Evolutionary conservation across 1,140 invertebrate species (phyloP), one percentile per base, ranked within the genome.

Genomic region (Drosophila orosa): DNA sequence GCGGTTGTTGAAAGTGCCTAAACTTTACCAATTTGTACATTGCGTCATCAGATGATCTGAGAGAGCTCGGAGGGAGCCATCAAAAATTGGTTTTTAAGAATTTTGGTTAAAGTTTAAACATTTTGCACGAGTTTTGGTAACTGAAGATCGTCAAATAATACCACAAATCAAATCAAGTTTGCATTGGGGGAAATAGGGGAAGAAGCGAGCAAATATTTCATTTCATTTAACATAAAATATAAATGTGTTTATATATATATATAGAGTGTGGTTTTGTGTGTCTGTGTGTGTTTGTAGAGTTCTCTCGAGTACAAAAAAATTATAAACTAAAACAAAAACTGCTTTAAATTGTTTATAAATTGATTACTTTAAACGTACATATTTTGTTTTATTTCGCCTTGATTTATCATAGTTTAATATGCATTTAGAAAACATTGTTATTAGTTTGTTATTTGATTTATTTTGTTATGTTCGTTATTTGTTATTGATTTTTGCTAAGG

Each of bases 21-120:
- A 90, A 90, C 86, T 83, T 81, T 66, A 83, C 81, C 90, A 81
- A 84, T 92, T 92, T 92, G 91, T 92, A 92, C 91, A 92, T 92
- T 87, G 89, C 85, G 78, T 90, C 91, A 92, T 92, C 91, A 92
- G 91, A 92, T 92, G 91, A 92, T 92, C 91, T 92, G 91, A 92
- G 91, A 92, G 79, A 91, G 91, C 90, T 82, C 78, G 42, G 59
- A 69, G 47, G 78, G 84, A 87, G 84, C 84, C 71, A 54, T 89
- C 84, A 89, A 89, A 80, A 84, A 89, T 87, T 79, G 67, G 68
- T 86, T 77, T 81, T 89, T 55, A 80, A 80, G 59, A 86, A 83
- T 90, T 90, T 83, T 78, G 75, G 79, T 72, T 65, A 74, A 78
- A 74, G 83, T 90, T 90, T 80, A 83, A 81, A 57, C 81, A 81